A percentile compares a stretch with the other conserved stretches of the same genome.
phyloP scores from a whole-genome alignment of 2,113 vertebrate genomes.

The Nanorana parkeri region DNA sequence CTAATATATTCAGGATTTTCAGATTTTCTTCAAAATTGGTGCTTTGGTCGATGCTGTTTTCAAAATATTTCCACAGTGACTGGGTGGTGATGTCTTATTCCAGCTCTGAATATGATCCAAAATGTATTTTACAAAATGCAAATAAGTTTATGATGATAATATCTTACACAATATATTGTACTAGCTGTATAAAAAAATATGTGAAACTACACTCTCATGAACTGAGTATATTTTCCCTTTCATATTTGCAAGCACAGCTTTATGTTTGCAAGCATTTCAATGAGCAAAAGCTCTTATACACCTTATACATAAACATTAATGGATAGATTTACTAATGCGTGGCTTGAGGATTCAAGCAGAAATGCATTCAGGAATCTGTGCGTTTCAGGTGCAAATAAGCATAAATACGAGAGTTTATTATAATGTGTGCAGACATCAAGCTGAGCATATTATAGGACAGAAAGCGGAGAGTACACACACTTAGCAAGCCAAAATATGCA shows the following conservation, averaged over 20 bases:
- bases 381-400: conserved; percentile 38
- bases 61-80: too few relatives aligned
- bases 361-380: conserved; percentile 38
- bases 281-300: conserved; percentile 13
- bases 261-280: conserved; percentile 12
- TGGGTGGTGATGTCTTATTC: too few relatives aligned
- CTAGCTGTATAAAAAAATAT: too few relatives aligned
- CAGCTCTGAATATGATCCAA: too few relatives aligned
- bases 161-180: too few relatives aligned
- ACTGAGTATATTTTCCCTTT: background rate
- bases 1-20: too few relatives aligned
- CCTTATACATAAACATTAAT: conserved; percentile 46
- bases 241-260: background rate
- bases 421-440: conserved; percentile 42
- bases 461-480: conserved; percentile 17
- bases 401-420: conserved; percentile 38
- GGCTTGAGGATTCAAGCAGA: conserved; percentile 23
- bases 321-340: conserved; percentile 35
- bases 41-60: too few relatives aligned
- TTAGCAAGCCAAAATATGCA: conserved; percentile 24
- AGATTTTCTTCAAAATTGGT: too few relatives aligned
- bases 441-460: conserved; percentile 27
- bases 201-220: too few relatives aligned
- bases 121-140: too few relatives aligned
- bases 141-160: too few relatives aligned